phyloP scores from a whole-genome alignment of 2,888 invertebrate genomes.

The Blastobasis lacticolella region DNA sequence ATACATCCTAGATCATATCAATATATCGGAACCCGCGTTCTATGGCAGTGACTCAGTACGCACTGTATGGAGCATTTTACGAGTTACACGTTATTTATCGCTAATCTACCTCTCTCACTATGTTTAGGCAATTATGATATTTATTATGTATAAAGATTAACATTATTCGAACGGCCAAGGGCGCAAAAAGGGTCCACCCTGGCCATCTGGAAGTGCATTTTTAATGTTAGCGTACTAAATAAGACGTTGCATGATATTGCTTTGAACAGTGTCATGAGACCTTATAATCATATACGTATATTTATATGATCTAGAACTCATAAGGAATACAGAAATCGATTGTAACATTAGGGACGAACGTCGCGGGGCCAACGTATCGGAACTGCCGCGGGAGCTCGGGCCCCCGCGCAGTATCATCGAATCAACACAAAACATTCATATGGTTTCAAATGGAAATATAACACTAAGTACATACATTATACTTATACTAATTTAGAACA shows the following conservation, averaged over 20 bases:
- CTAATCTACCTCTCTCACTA: constrained; percentile 70
- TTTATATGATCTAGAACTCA: constrained; percentile 74
- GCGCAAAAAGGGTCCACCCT: constrained; percentile 7
- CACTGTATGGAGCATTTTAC: constrained; percentile 23
- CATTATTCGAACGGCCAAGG: constrained; percentile 46
- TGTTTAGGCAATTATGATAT: constrained; percentile 59
- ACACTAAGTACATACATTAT: constrained; percentile 60
- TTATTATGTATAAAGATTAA: constrained; percentile 53
- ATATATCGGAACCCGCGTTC: constrained; percentile 60
- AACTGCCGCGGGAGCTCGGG: too few relatives aligned
- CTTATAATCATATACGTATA: constrained; percentile 35
- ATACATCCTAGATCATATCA: constrained; percentile 74
- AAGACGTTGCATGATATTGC: too few relatives aligned
- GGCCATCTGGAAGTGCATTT: too few relatives aligned
- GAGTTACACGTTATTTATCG: constrained; percentile 42
- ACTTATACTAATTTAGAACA: constrained; percentile 55
- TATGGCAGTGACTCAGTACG: constrained; percentile 41
- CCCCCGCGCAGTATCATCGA: constrained; percentile 17
- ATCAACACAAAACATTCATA: constrained; percentile 51
- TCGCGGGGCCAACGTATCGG: constrained; percentile 2
- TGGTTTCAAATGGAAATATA: constrained; percentile 42
- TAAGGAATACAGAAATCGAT: constrained; percentile 47
- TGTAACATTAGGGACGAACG: constrained; percentile 31
- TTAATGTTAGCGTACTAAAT: too few relatives aligned
- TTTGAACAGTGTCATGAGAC: too few relatives aligned